Conservation (phyloP, 1,140 invertebrate genomes). For the Zaprionus tsacasi region DNA sequence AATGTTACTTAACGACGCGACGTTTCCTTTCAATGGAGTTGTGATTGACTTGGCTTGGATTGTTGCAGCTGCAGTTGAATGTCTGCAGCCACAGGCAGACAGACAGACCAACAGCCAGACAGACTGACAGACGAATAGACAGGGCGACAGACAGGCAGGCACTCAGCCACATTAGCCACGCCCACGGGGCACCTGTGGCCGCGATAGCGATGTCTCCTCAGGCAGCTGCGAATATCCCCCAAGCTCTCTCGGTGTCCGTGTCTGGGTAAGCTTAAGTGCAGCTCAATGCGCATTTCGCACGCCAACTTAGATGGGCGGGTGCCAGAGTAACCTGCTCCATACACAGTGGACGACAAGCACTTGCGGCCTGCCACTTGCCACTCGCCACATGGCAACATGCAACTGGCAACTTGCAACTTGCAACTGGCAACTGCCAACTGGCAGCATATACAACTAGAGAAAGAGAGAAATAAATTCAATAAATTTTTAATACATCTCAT, state of each 20-base stretch:
- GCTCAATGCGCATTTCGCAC: slow-evolving; percentile 19
- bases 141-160: neutral
- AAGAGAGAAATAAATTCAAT: slow-evolving; percentile 73
- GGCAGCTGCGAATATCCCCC: neutral
- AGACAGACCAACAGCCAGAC: too few relatives aligned
- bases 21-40: slow-evolving; percentile 4
- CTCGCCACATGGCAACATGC: neutral
- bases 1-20: slow-evolving; percentile 1
- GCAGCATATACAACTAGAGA: slow-evolving; percentile 14
- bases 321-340: neutral
- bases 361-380: slow-evolving; percentile 1
- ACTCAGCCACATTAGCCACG: slow-evolving; percentile 38
- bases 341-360: neutral
- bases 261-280: slow-evolving; percentile 71
- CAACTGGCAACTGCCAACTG: neutral
- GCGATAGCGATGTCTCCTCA: neutral
- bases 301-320: slow-evolving; percentile 15
- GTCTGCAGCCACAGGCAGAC: neutral
- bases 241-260: neutral
- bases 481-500: slow-evolving; percentile 76
- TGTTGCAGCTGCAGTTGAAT: slow-evolving; percentile 37
- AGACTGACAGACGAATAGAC: too few relatives aligned
- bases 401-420: too few relatives aligned
- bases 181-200: neutral
- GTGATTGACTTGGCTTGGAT: slow-evolving; percentile 50